Conservation (phyloP, 2,888 invertebrate genomes). For the Piscicola geometra region DNA sequence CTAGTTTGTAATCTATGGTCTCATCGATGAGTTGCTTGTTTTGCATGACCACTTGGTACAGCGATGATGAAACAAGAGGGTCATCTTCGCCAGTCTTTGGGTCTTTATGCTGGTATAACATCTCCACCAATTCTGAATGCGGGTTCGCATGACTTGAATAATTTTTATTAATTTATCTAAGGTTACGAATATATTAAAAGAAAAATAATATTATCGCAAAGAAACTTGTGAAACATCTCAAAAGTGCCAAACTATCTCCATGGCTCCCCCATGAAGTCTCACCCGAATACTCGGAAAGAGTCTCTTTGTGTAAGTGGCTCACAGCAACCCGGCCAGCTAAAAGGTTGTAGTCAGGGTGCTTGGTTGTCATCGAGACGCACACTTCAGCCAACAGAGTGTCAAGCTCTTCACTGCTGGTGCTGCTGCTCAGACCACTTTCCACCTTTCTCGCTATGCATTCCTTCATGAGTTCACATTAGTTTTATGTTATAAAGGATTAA, state of each 20-base stretch:
- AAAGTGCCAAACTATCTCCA: no score
- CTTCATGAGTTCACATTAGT: no score
- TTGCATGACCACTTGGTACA: constrained; percentile 1
- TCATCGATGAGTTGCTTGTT: constrained; percentile 11
- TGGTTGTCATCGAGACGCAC: constrained; percentile 32
- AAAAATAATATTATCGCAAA: no score
- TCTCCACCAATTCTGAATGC: constrained; percentile 19
- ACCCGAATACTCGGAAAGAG: constrained; percentile 16
- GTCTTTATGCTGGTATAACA: constrained; percentile 11
- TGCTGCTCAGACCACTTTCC: constrained; percentile 20
- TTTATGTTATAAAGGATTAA: no score
- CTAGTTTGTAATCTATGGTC: constrained; percentile 1
- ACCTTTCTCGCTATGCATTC: constrained; percentile 10
- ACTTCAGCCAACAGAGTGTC: constrained; percentile 24
- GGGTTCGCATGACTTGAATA: no score
- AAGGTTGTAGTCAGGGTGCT: constrained; percentile 27
- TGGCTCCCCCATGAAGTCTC: no score
- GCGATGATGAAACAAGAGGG: constrained; percentile 20
- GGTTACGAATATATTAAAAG: no score
- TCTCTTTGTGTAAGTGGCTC: constrained; percentile 25
- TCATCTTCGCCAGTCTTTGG: background rate
- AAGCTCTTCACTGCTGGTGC: constrained; percentile 14
- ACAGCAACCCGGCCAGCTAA: constrained; percentile 27
- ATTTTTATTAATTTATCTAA: no score
- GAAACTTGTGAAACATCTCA: no score